Evolutionary conservation across 2,888 invertebrate species (phyloP).

Genomic region (Dexiosoma caninum): DNA sequence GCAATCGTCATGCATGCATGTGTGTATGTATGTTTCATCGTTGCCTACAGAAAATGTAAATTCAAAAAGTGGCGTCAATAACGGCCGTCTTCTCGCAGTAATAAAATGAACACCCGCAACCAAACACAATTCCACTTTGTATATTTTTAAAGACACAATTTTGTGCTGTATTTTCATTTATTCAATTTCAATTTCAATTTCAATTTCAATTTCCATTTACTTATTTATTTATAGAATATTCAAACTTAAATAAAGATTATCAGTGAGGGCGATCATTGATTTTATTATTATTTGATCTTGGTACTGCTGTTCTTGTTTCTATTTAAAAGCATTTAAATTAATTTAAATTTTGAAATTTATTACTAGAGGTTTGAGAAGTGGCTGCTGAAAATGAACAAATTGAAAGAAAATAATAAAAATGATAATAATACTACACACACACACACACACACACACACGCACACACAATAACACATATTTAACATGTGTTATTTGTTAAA

Average conservation of each 20-base stretch:
- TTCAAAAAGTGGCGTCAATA: background rate
- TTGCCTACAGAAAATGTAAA: background rate
- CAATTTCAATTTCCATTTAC: conserved; percentile 5
- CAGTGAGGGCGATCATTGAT: conserved; percentile 26
- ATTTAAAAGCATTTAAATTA: too few species aligned
- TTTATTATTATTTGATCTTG: conserved; percentile 10
- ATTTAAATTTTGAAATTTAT: background rate
- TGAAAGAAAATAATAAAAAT: background rate
- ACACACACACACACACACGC: too few species aligned
- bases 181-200: conserved; percentile 3
- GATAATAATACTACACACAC: too few species aligned
- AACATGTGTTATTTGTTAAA: conserved; percentile 13
- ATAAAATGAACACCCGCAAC: background rate
- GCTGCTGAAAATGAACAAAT: background rate
- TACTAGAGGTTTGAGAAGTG: background rate
- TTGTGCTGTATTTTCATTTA: background rate
- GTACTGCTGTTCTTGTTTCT: background rate
- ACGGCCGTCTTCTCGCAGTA: background rate
- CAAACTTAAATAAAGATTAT: conserved; percentile 12
- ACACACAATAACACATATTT: too few species aligned
- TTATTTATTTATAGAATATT: conserved; percentile 19
- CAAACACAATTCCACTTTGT: background rate
- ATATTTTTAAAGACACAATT: background rate
- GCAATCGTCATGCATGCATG: background rate
- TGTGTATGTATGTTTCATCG: too few species aligned